These are phyloP conservation scores for Habroteleia sp. DNA, from an alignment of 2,888 invertebrate genomes.

Conservation along the genomic window DNA sequence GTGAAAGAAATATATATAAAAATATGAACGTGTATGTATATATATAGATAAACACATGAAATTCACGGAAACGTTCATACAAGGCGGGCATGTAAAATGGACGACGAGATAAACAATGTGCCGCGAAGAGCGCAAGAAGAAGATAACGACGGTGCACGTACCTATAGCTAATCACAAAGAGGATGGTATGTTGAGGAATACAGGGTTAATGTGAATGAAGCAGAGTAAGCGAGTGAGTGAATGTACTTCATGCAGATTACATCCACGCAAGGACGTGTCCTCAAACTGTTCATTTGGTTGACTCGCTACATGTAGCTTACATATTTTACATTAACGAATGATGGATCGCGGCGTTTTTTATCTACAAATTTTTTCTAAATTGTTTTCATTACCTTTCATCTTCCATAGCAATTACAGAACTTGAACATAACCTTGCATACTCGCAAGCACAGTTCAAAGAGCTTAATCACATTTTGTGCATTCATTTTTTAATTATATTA, in stretches of 20 bases:
- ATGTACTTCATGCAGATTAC: conserved; percentile 43
- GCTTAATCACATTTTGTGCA: no score
- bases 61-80: no score
- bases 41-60: no score
- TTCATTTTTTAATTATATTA: no score
- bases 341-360: conserved; percentile 3
- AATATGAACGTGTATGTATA: not conserved
- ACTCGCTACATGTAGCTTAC: conserved; percentile 6
- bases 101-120: no score
- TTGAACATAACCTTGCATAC: no score
- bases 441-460: no score
- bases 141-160: not conserved
- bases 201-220: conserved; percentile 37
- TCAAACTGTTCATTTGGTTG: conserved; percentile 33
- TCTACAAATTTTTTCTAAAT: no score
- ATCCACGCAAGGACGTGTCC: conserved; percentile 45
- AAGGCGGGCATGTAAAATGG: no score
- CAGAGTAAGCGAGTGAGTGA: conserved; percentile 29
- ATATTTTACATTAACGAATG: conserved; percentile 7
- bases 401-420: no score
- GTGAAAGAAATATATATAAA: conserved; percentile 6
- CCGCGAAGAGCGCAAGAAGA: not conserved
- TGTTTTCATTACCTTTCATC: no score
- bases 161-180: conserved; percentile 2
- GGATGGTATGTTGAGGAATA: conserved; percentile 6